Base-by-base conservation (phyloP, 2,888 invertebrate species). In the Hydropsyche betteni region DNA sequence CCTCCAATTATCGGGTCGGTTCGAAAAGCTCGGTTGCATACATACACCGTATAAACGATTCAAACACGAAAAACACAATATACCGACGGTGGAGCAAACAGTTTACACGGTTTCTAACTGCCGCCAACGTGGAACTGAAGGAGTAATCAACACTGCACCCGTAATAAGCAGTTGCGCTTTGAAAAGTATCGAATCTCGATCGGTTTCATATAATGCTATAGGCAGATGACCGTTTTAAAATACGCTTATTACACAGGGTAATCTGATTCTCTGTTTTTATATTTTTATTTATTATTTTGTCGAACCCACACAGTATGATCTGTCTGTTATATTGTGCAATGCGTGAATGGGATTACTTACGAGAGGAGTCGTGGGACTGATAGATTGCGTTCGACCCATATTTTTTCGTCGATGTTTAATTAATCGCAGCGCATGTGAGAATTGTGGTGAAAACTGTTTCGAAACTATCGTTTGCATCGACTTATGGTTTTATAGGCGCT, bases 1-100 rank as follows among this genome's bases (percentile, higher is more conserved):
- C 72, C 38, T 38, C 33, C 44, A 72, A 72, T 72, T 72, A 72
- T 72, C 72, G 58, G 58, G 34, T 58, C 10, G 5, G 16, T 72
- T 58, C 72, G 55, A 72, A 72, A 72, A 72, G 72, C 72, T 7
- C 16, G 24, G 34, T 58, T 44, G 58, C 33, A 34, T 8, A 58
- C 12, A 33, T n/a, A 44, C 44, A 33, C 24, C n/a, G 7, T n/a
- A 70, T 53, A 70, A 53, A 70, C 53, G 14, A 53, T 33, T 70
- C 58, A 24, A 58, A 58, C 70, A 70, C 69, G 69, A 50, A 69
- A 24, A 8, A 24, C 16, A 58, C 58, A 14, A 16, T 16, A 58
- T 8, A 58, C 8, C 58, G 8, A 24, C 24, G 24, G 24, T 24
- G 24, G 24, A 16, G 16, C 58, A 14, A 58, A 58, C 58, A 16